These are phyloP conservation scores for Camarhynchus parvulus DNA, from an alignment of 2,113 vertebrate genomes.

Conservation along the genomic window DNA sequence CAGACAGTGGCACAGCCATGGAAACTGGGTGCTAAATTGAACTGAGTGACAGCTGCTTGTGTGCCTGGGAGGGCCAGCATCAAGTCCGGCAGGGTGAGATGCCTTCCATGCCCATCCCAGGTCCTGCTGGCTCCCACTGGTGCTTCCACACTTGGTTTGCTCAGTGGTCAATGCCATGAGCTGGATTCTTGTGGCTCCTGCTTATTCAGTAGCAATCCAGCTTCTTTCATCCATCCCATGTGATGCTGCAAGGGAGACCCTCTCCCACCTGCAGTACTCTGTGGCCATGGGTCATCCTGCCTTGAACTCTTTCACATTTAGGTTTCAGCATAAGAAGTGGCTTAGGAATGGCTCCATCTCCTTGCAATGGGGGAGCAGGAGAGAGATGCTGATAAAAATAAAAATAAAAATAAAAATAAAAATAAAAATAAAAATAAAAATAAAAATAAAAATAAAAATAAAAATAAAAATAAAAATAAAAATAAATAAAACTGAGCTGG, in stretches of 20 bases:
- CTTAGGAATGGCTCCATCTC: neutral
- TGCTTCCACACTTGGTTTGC: neutral
- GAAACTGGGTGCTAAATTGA: neutral
- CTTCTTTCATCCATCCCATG: neutral
- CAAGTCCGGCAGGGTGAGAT: neutral
- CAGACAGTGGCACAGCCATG: rapidly evolving
- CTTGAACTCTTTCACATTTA: neutral
- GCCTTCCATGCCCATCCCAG: neutral
- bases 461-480: neutral
- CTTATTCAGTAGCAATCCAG: neutral
- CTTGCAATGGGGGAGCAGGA: neutral
- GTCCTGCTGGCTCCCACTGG: neutral
- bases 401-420: neutral
- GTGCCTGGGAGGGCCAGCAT: neutral
- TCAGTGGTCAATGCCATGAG: neutral
- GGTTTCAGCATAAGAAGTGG: neutral
- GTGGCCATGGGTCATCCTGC: neutral
- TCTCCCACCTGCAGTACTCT: neutral
- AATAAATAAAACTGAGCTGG: neutral
- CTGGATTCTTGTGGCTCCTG: neutral
- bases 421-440: too few relatives aligned
- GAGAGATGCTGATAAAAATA: neutral
- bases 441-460: too few relatives aligned
- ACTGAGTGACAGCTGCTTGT: neutral
- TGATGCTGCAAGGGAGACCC: neutral